Evolutionary conservation across 2,113 vertebrate species (phyloP).

Genomic region (Xerus inauris): DNA sequence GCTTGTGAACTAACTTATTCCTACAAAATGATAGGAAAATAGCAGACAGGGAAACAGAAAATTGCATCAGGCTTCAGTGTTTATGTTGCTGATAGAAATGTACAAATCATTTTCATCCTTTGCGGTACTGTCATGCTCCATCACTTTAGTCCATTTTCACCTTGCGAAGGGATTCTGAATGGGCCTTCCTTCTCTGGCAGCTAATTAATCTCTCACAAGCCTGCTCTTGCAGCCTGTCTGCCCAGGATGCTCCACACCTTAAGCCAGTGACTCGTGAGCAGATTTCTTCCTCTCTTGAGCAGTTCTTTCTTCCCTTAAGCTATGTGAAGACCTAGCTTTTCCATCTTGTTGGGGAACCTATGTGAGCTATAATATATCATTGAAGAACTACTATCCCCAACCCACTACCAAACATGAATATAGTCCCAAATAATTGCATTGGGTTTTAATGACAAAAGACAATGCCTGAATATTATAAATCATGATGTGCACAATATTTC

Average conservation of each 20-base stretch:
- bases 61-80: constrained; percentile 67
- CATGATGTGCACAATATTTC: not conserved
- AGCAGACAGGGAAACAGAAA: constrained; percentile 66
- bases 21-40: constrained; percentile 59
- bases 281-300: not conserved
- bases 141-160: constrained; percentile 87
- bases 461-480: constrained; percentile 27
- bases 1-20: constrained; percentile 60
- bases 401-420: not conserved
- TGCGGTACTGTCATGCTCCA: constrained; percentile 79
- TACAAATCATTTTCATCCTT: constrained; percentile 82
- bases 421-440: not conserved
- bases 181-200: constrained; percentile 80
- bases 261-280: constrained; percentile 44
- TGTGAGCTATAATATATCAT: not conserved
- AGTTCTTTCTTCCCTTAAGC: constrained; percentile 40
- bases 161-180: constrained; percentile 81
- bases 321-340: constrained; percentile 43
- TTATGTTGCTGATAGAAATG: constrained; percentile 82
- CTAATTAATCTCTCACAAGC: constrained; percentile 86
- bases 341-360: constrained; percentile 17
- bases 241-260: constrained; percentile 61
- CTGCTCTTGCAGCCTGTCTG: constrained; percentile 77
- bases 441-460: constrained; percentile 31
- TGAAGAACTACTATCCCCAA: not conserved